Percentiles rank a stretch among this genome's conserved stretches.
These are phyloP conservation scores for Oplegnathus fasciatus DNA, from an alignment of 2,113 vertebrate genomes.

Conservation along the genomic window DNA sequence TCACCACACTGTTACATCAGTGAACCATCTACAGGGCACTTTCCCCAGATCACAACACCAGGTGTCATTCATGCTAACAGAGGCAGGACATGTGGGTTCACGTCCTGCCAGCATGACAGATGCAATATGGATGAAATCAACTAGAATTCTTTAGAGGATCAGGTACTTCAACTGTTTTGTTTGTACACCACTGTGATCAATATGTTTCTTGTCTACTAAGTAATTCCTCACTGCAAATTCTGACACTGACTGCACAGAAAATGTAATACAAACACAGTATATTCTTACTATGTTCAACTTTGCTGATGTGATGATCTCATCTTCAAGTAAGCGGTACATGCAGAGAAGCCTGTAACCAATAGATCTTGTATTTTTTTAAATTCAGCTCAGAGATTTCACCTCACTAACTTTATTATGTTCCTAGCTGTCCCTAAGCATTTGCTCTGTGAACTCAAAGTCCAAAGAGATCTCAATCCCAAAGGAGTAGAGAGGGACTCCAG, in stretches of 20 bases:
- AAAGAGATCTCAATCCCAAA: slow-evolving; percentile 72
- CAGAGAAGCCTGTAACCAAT: slow-evolving; percentile 51
- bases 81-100: too few species aligned
- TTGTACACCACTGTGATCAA: not conserved
- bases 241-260: not conserved
- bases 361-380: slow-evolving; percentile 52
- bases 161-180: not conserved
- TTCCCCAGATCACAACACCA: too few species aligned
- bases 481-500: slow-evolving; percentile 56
- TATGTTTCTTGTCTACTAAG: not conserved
- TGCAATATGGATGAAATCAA: slow-evolving; percentile 16
- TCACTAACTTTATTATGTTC: slow-evolving; percentile 70
- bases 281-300: slow-evolving; percentile 4
- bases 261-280: not conserved
- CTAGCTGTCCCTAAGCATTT: slow-evolving; percentile 57
- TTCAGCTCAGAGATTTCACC: slow-evolving; percentile 63
- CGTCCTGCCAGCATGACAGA: not conserved
- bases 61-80: too few species aligned
- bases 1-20: too few species aligned
- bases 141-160: not conserved
- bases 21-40: too few species aligned
- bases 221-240: not conserved
- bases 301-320: slow-evolving; percentile 41
- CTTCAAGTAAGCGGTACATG: slow-evolving; percentile 25
- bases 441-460: slow-evolving; percentile 73